Evolutionary conservation across 2,797 vertebrate genomes (phyloP), one percentile per base, ranked within the genome.

Genomic region (Brotogeris chrysoptera): DNA sequence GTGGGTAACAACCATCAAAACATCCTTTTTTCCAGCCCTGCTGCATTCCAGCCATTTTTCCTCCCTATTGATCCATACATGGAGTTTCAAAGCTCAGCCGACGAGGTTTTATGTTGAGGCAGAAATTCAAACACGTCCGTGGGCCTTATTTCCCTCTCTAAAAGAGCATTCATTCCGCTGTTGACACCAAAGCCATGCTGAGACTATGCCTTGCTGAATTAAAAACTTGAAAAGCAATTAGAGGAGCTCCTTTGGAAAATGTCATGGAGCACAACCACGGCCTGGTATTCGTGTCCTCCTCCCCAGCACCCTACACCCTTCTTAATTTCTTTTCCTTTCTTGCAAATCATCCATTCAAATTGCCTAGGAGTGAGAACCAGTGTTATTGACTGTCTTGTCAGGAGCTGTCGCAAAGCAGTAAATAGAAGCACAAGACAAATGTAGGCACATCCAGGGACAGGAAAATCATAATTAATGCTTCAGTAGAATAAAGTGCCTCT

Each of bases 401-500:
- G 61, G 39, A 89, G 65, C 66, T 85, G 81, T 90, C 47, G 77
- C 53, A 77, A 79, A 92, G 32, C 53, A 91, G 71, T 96, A 94
- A 96, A 93, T 44, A 82, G 79, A 93, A 68, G 59, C 41, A 66
- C 90, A 94, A 96, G 88, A 90, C 63, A 94, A 95, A 96, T 93
- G 60, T 60, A 80, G 41, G 34, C 50, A 44, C 61, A 77, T 59
- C 57, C 47, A 72, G 61, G 57, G 41, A 55, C 93, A 72, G 85
- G 76, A 96, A 95, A 95, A 92, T 79, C 25, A 52, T 94, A 95
- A 97, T 91, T 97, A 95, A 87, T 97, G 88, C 92, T 97, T 96
- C 83, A 94, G 65, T 27, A 46, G 80, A 76, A 87, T 84, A 32
- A 95, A 94, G 14, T 85, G 61, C 76, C 46, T 96, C 79, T 71